phyloP scores from a whole-genome alignment of 1,140 invertebrate genomes.

The Drosophila ercepeae region DNA sequence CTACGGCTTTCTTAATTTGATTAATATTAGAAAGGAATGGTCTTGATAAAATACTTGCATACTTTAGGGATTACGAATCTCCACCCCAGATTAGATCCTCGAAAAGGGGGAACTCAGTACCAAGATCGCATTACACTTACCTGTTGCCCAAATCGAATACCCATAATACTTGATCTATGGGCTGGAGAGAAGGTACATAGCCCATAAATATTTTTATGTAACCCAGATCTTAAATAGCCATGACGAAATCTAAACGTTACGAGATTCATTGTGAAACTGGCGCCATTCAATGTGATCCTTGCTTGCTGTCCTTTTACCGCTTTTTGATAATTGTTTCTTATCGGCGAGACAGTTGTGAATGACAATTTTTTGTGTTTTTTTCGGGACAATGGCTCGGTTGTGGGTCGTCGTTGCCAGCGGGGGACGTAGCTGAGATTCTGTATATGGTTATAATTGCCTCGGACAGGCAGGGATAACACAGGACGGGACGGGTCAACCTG shows the following conservation, averaged over 20 bases:
- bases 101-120: background rate
- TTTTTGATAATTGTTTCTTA: slow-evolving; percentile 40
- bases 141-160: slow-evolving; percentile 7
- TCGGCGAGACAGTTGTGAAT: slow-evolving; percentile 72
- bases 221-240: slow-evolving; percentile 33
- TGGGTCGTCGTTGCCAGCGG: slow-evolving; percentile 61
- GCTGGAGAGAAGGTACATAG: slow-evolving; percentile 4
- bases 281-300: slow-evolving; percentile 49
- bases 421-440: slow-evolving; percentile 15
- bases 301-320: slow-evolving; percentile 41
- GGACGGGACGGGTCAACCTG: slow-evolving; percentile 40
- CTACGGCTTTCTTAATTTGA: background rate
- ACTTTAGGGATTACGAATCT: background rate
- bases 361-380: slow-evolving; percentile 21
- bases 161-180: slow-evolving; percentile 11
- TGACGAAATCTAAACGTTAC: slow-evolving; percentile 29
- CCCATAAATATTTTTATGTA: slow-evolving; percentile 44
- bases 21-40: background rate
- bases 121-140: background rate
- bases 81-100: background rate
- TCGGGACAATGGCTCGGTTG: slow-evolving; percentile 65
- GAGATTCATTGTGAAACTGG: slow-evolving; percentile 54
- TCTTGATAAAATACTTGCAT: background rate
- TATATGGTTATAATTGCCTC: slow-evolving; percentile 73
- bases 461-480: slow-evolving; percentile 43